Conservation (phyloP, 1,140 invertebrate genomes). For the Probaryconus sp. region DNA sequence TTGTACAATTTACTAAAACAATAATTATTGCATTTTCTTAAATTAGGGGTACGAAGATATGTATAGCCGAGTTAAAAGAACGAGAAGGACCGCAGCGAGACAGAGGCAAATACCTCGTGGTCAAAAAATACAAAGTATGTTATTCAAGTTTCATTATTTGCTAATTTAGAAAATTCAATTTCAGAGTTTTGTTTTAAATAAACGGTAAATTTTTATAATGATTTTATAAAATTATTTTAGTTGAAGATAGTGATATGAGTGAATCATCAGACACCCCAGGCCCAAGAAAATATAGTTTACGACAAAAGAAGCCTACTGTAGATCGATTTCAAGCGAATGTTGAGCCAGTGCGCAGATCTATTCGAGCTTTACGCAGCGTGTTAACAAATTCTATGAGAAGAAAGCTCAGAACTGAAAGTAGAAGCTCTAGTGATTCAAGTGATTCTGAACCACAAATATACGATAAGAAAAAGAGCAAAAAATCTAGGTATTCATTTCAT, state of each 20-base stretch:
- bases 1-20: conserved; percentile 10
- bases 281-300: conserved; percentile 77
- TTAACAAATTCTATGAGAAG: conserved; percentile 75
- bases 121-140: conserved; percentile 68
- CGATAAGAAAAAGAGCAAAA: conserved; percentile 77
- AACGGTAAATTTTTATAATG: too few relatives aligned
- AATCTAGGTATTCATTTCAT: conserved; percentile 67
- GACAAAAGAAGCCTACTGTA: conserved; percentile 78
- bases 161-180: conserved; percentile 3
- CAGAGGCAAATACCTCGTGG: conserved; percentile 74
- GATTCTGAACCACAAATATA: conserved; percentile 76
- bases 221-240: too few relatives aligned
- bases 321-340: conserved; percentile 79
- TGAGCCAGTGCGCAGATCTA: conserved; percentile 74
- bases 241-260: conserved; percentile 74
- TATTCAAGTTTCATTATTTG: background rate
- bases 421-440: conserved; percentile 74
- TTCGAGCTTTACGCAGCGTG: conserved; percentile 73
- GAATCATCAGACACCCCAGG: conserved; percentile 75
- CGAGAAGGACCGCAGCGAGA: conserved; percentile 75
- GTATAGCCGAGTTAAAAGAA: conserved; percentile 82
- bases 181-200: background rate
- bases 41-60: conserved; percentile 79
- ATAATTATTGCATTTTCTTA: conserved; percentile 20
- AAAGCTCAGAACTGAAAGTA: conserved; percentile 74